Base-by-base conservation (phyloP, 1,140 invertebrate species). In the Wasmannia auropunctata region DNA sequence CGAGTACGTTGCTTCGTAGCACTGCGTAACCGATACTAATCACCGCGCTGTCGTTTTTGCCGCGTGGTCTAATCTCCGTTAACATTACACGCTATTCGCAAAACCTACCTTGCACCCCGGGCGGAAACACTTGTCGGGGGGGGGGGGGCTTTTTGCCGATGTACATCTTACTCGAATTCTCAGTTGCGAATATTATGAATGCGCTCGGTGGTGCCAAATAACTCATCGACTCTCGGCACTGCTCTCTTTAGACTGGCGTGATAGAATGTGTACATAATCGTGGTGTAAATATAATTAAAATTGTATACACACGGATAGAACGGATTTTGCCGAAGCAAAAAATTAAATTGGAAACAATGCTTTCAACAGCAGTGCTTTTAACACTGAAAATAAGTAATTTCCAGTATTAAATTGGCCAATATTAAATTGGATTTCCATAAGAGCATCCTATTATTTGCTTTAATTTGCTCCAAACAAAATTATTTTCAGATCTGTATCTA, bases 1-100 rank as follows among this genome's bases (percentile, higher is more conserved):
- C 60, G 63, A 76, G 72, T 67, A 43, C 37, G 51, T 28, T 67
- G 85, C 37, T 69, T 72, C 87, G 74, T 80, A 83, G 62, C 63
- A 74, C 54, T 49, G 62, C 58, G 49, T 37, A 62, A 65, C 87
- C 79, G 86, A 91, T 88, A 88, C 74, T 74, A 88, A 88, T 88
- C 87, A 70, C 72, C 77, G 54, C 31, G 37, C 60, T 31, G 4
- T 11, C 22, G 83, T 89, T 91, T 86, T 91, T 91, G 76, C 62
- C 31, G 40, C 16, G 6, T 51, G 37, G 72, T 87, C 84, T 89
- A 91, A 91, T 91, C 89, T 72, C 60, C 67, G 81, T 70, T 69
- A 86, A 89, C 83, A 81, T 85, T 83, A 76, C 40, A 86, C 22
- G 22, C 60, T 25, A 14, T 31, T 58, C 10, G 65, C 46, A 62